phyloP scores from a whole-genome alignment of 2,888 invertebrate genomes.

The Sturmia bella region DNA sequence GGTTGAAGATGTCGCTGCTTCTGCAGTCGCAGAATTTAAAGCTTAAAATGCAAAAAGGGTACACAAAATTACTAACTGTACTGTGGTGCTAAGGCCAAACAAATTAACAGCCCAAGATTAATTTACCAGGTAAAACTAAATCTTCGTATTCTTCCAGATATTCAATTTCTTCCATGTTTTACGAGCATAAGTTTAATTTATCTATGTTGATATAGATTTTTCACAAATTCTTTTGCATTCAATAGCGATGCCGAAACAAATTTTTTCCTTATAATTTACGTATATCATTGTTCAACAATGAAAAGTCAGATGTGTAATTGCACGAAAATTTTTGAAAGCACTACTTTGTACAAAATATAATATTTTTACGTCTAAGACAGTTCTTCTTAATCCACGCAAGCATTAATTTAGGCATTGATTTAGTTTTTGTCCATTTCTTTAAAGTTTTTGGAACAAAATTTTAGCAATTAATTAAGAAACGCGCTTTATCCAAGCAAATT shows the following conservation, averaged over 20 bases:
- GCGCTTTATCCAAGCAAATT: slow-evolving; percentile 45
- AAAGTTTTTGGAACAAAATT: slow-evolving; percentile 3
- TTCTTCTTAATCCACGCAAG: background rate
- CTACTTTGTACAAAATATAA: background rate
- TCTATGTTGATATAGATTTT: slow-evolving; percentile 3
- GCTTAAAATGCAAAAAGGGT: slow-evolving; percentile 59
- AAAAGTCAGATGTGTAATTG: slow-evolving; percentile 14
- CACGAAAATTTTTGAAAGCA: background rate
- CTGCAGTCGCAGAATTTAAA: slow-evolving; percentile 63
- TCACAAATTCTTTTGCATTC: slow-evolving; percentile 27
- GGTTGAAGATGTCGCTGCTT: slow-evolving; percentile 30
- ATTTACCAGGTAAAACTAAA: slow-evolving; percentile 78
- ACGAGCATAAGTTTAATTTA: slow-evolving; percentile 19
- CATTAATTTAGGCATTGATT: background rate
- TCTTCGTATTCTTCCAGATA: slow-evolving; percentile 80
- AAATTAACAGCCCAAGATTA: background rate
- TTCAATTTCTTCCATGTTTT: slow-evolving; percentile 80
- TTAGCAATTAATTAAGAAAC: slow-evolving; percentile 46
- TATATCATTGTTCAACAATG: slow-evolving; percentile 32
- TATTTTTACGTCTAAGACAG: background rate
- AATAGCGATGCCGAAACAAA: background rate
- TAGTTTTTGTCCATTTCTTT: slow-evolving; percentile 11
- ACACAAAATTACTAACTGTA: slow-evolving; percentile 59
- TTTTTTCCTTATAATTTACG: slow-evolving; percentile 15
- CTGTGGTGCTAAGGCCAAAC: slow-evolving; percentile 36